phyloP scores from a whole-genome alignment of 2,113 vertebrate genomes.

The Halcyon senegalensis region DNA sequence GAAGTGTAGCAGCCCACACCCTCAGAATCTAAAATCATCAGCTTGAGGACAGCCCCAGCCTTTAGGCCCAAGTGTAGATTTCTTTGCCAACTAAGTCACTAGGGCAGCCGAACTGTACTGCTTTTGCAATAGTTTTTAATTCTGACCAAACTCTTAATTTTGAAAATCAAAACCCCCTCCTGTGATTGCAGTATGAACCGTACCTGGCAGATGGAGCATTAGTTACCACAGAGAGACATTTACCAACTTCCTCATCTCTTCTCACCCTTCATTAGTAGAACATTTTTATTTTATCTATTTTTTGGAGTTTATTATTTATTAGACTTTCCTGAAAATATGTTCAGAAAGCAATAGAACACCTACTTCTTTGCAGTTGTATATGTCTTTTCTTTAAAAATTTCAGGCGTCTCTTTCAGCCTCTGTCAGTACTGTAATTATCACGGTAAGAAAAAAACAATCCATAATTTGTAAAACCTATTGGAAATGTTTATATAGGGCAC shows the following conservation, averaged over 20 bases:
- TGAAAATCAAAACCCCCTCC: constrained; percentile 35
- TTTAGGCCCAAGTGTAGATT: not conserved
- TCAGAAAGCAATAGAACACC: not conserved
- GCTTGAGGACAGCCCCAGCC: not conserved
- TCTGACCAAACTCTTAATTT: constrained; percentile 13
- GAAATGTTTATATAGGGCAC: not conserved
- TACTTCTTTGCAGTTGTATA: not conserved
- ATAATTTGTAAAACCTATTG: not conserved
- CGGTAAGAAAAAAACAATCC: not conserved
- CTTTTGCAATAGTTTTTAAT: constrained; percentile 40
- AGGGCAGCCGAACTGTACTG: constrained; percentile 14
- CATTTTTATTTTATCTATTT: not conserved
- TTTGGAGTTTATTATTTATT: not conserved
- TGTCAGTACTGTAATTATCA: not conserved
- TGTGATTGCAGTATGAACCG: not conserved
- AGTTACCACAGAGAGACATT: not conserved
- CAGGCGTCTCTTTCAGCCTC: not conserved
- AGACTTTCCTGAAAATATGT: not conserved
- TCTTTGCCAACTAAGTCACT: constrained; percentile 35
- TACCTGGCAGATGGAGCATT: not conserved
- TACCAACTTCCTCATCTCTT: not conserved
- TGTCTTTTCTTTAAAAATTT: not conserved
- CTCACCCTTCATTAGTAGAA: not conserved
- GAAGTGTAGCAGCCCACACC: not conserved
- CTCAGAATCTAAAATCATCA: not conserved